Conservation (phyloP, 2,888 invertebrate species). For the Leptinotarsa juncta region DNA sequence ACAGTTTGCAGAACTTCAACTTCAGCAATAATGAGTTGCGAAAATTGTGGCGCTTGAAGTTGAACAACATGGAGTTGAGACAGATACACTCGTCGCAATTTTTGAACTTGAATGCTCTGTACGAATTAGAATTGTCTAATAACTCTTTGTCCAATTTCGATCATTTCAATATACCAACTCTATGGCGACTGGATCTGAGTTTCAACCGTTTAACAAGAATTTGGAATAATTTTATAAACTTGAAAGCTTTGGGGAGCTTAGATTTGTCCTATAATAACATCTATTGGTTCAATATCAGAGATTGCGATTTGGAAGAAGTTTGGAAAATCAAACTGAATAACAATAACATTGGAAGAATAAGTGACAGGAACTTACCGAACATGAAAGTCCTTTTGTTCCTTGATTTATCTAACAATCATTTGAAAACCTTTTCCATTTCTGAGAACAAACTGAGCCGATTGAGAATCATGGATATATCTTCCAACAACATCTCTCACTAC, state of each 20-base stretch:
- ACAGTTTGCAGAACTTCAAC: background rate
- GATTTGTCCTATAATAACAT: constrained; percentile 3
- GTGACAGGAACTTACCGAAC: background rate
- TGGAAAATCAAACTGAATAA: constrained; percentile 15
- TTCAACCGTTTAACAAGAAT: background rate
- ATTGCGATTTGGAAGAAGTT: background rate
- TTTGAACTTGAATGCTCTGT: background rate
- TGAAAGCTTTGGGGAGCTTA: constrained; percentile 6
- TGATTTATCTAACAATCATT: constrained; percentile 9
- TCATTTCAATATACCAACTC: background rate
- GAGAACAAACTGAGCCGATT: background rate
- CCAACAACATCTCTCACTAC: background rate
- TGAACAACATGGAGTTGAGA: background rate
- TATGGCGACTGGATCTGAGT: constrained; percentile 11
- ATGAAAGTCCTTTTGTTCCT: background rate
- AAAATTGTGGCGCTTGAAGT: background rate
- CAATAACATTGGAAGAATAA: background rate
- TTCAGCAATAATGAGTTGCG: background rate
- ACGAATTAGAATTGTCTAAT: constrained; percentile 5
- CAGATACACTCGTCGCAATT: background rate
- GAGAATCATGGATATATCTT: background rate
- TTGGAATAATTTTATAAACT: background rate
- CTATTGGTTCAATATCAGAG: background rate
- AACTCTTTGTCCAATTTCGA: background rate
- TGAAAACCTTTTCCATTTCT: background rate